Base-by-base conservation (phyloP, 2,888 invertebrate species). In the Sesamia inferens region DNA sequence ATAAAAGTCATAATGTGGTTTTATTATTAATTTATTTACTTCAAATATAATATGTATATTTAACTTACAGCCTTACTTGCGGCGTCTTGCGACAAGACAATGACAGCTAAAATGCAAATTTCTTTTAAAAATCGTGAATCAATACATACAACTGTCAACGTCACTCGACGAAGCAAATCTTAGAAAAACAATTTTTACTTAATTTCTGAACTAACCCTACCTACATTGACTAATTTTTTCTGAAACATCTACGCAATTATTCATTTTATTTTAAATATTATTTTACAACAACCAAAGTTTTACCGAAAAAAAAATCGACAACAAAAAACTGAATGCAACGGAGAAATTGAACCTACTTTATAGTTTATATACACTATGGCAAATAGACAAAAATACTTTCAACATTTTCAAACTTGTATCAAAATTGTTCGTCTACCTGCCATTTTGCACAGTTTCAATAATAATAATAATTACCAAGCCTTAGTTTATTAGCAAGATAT, bases 1-100 rank as follows among this genome's bases (percentile, higher is more conserved):
- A 90, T 89, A 87, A 88, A 92, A 91, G 89, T 77, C 82, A 19
- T 11, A 68, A 74, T 81, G 80, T 88, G 79, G 86, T 94, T 96
- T 95, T 95, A 94, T 95, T 94, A 95, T 96, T 95, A 95, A 95
- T 96, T 95, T 96, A 96, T 96, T 95, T 95, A 96, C 94, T 94
- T 87, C 87, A 86, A 95, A 96, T 96, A 96, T 96, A 95, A 95
- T 95, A 96, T 96, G 95, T 96, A 95, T 96, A 95, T 95, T 95
- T 95, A 95, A 94, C 95, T 95, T 95, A 96, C 95, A 96, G 96
- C 95, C 95, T 78, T 79, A 94, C 91, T 91, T 81, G 82, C 84
- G 76, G 81, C 86, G 82, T 68, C 86, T 73, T 44, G 75, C 84
- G 83, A 85, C 87, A 79, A 79, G 81, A 81, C 76, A 71, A 80